Conservation (phyloP, 37 sponge, comb jelly and placozoan species). For the Beroe forskalii region DNA sequence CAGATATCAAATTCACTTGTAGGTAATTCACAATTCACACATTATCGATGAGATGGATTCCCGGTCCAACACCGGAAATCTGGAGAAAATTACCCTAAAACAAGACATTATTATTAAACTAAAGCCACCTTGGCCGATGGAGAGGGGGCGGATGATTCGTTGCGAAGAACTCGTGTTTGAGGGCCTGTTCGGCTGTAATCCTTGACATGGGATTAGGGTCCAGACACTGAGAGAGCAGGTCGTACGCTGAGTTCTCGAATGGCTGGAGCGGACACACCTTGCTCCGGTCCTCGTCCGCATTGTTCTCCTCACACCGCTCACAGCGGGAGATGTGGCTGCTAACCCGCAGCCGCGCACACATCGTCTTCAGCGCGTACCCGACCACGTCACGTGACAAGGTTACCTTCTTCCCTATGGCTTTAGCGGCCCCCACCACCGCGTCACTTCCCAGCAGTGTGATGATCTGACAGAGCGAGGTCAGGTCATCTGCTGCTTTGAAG, state of each 20-base stretch:
- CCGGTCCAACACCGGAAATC: neutral
- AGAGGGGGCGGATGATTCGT: neutral
- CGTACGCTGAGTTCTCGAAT: conserved; percentile 76
- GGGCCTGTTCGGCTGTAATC: conserved; percentile 77
- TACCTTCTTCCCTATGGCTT: conserved; percentile 63
- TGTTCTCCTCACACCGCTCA: conserved; percentile 50
- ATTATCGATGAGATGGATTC: neutral
- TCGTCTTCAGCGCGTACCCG: conserved; percentile 8
- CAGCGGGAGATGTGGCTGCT: conserved; percentile 46
- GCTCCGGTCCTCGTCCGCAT: neutral
- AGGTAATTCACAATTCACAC: no score
- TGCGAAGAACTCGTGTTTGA: conserved; percentile 74
- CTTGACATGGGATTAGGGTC: conserved; percentile 75
- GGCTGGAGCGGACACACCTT: conserved; percentile 41
- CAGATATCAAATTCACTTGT: no score
- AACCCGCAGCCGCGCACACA: conserved; percentile 56
- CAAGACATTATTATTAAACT: neutral
- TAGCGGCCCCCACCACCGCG: conserved; percentile 57
- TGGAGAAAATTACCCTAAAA: neutral
- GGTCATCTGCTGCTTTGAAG: conserved; percentile 92
- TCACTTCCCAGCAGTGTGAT: conserved; percentile 70
- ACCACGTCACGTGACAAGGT: neutral
- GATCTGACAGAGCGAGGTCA: conserved; percentile 85
- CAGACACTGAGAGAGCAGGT: conserved; percentile 77
- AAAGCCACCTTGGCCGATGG: conserved; percentile 15